A percentile compares a stretch with the other conserved stretches of the same genome.
phyloP scores from a whole-genome alignment of 2,113 vertebrate genomes.

The Setophaga coronata region DNA sequence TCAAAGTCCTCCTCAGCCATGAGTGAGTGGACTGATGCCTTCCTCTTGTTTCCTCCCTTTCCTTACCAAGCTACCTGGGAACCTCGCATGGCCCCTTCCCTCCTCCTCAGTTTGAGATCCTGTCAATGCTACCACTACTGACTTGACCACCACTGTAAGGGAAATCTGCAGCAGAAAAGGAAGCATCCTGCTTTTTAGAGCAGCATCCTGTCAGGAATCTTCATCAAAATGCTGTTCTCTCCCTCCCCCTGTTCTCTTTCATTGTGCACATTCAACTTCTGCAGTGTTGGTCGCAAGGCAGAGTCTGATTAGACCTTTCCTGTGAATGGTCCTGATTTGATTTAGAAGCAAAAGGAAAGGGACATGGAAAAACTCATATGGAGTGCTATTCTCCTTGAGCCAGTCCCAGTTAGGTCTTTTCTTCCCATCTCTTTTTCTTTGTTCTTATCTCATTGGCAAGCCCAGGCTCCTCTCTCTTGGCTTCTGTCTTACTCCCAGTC shows the following conservation, averaged over 20 bases:
- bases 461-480: neutral
- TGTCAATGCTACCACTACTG: neutral
- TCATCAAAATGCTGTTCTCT: neutral
- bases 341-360: neutral
- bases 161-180: neutral
- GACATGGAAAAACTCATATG: neutral
- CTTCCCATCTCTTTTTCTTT: neutral
- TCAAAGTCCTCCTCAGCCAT: neutral
- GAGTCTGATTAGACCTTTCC: neutral
- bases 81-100: neutral
- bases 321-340: neutral
- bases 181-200: neutral
- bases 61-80: neutral
- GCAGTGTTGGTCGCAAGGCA: neutral
- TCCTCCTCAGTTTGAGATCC: neutral
- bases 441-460: neutral
- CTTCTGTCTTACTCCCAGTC: neutral
- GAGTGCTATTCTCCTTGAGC: neutral
- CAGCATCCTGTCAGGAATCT: neutral
- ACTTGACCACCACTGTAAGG: neutral
- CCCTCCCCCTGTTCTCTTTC: neutral
- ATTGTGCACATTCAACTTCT: neutral
- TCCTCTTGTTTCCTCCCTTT: neutral
- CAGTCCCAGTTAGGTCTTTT: neutral
- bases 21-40: neutral